Conservation (phyloP, 2,888 invertebrate species). For the Trichopoda pennipes region DNA sequence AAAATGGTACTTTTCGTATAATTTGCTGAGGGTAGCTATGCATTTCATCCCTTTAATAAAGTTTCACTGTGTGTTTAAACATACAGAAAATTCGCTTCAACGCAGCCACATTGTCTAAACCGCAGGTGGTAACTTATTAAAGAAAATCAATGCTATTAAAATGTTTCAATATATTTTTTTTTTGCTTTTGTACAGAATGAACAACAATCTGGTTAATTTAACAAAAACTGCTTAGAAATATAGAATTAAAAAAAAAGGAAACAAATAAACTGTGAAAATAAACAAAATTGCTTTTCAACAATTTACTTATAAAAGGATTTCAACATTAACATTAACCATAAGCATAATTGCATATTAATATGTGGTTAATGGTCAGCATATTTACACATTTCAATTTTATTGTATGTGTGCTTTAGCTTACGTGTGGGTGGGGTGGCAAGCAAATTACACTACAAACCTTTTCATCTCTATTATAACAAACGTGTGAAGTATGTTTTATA, state of each 20-base stretch:
- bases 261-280: not conserved
- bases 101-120: constrained; percentile 49
- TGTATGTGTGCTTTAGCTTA: not conserved
- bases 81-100: not conserved
- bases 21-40: not conserved
- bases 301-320: constrained; percentile 14
- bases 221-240: constrained; percentile 35
- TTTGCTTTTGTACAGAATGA: not conserved
- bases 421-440: not conserved
- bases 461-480: not conserved
- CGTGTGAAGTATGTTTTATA: constrained; percentile 58
- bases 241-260: not conserved
- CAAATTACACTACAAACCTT: not conserved
- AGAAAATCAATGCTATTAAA: constrained; percentile 58
- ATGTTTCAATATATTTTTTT: constrained; percentile 29
- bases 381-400: not conserved
- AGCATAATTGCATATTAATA: constrained; percentile 52
- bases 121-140: constrained; percentile 66
- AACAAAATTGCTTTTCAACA: not conserved
- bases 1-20: not conserved
- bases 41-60: not conserved
- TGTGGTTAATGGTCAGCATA: constrained; percentile 40
- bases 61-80: not conserved
- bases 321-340: not conserved
- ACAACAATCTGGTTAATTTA: constrained; percentile 28